Percentiles rank a stretch among this genome's conserved stretches.
These are phyloP conservation scores for Drosophila emarginata DNA, from an alignment of 2,888 invertebrate species.

Conservation along the genomic window DNA sequence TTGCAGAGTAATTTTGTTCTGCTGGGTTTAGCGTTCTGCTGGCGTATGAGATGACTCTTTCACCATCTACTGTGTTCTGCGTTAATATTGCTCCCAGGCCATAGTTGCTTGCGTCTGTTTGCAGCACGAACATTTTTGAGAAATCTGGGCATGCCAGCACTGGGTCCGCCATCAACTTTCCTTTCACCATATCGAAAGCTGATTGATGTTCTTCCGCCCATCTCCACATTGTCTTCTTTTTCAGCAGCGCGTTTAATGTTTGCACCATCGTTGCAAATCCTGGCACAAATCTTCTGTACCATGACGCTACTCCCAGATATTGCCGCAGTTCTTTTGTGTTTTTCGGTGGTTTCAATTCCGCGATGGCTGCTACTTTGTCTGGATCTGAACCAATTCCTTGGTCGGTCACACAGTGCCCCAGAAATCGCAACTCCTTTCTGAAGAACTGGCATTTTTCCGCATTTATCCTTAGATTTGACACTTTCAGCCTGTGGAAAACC, in stretches of 20 bases:
- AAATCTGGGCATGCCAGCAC: neutral
- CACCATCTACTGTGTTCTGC: neutral
- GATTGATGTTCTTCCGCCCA: neutral
- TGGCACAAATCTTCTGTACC: neutral
- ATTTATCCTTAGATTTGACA: neutral
- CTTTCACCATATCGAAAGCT: neutral
- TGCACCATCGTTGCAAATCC: neutral
- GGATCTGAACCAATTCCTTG: neutral
- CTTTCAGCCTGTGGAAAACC: neutral
- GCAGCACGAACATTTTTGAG: neutral
- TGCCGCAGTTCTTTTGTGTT: neutral
- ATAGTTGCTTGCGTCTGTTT: neutral
- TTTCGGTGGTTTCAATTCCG: neutral
- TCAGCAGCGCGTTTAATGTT: neutral
- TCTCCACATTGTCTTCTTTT: neutral
- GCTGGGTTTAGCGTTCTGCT: neutral
- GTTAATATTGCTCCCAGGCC: slow-evolving; percentile 1
- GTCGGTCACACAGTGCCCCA: neutral
- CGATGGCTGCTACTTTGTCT: neutral
- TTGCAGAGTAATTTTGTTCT: neutral
- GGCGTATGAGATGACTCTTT: neutral
- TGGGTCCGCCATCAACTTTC: neutral
- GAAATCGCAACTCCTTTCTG: too few relatives aligned
- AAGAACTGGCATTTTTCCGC: too few relatives aligned
- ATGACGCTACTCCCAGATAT: neutral